phyloP scores from a whole-genome alignment of 2,888 invertebrate species.

The Entomobrya multifasciata region DNA sequence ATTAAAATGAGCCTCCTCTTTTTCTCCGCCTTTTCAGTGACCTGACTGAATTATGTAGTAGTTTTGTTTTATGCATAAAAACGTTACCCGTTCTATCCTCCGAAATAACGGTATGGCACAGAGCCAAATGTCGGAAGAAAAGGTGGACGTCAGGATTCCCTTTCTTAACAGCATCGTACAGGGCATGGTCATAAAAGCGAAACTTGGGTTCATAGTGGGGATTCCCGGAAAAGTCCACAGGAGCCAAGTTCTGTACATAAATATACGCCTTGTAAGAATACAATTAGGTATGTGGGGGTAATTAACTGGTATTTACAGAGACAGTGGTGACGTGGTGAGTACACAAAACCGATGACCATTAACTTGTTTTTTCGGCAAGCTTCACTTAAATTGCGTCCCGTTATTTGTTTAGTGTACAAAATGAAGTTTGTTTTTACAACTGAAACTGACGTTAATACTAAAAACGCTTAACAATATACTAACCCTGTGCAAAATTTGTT shows the following conservation, averaged over 20 bases:
- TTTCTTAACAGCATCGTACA: conserved; percentile 90
- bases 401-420: too few relatives aligned
- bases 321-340: too few relatives aligned
- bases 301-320: too few relatives aligned
- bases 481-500: too few relatives aligned
- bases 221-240: conserved; percentile 97
- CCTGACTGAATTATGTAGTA: too few relatives aligned
- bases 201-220: conserved; percentile 95
- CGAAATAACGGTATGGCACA: conserved; percentile 99
- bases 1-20: neutral
- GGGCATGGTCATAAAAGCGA: conserved; percentile 93
- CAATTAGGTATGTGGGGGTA: neutral
- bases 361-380: too few relatives aligned
- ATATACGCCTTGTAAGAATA: neutral
- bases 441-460: too few relatives aligned
- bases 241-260: conserved; percentile 86
- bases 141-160: conserved; percentile 89
- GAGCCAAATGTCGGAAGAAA: conserved; percentile 95
- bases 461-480: too few relatives aligned
- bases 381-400: too few relatives aligned
- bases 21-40: conserved; percentile 9
- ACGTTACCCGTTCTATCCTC: conserved; percentile 89
- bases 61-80: neutral
- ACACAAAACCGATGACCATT: too few relatives aligned
- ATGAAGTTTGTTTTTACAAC: too few relatives aligned